Evolutionary conservation across 2,888 invertebrate genomes (phyloP), one percentile per base, ranked within the genome.

Genomic region (Odontocolon sp.): DNA sequence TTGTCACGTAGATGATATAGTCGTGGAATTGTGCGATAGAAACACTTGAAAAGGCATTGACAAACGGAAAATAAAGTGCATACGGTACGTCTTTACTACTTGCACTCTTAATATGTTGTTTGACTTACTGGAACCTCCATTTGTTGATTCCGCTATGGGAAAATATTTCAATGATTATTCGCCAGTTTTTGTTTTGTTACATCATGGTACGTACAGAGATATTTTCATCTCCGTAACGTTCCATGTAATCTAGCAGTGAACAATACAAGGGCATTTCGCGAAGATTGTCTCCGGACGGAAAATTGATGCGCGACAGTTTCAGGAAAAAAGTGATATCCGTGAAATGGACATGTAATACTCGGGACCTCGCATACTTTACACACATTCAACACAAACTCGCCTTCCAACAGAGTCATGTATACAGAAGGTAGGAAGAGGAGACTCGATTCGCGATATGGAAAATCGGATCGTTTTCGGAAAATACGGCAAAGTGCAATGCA

Each of bases 131-230:
- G 92, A 91, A 91, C 93, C 93, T 93, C 94, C 95, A 93, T 94
- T 94, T 88, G 94, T 92, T 86, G 94, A 94, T 93, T 95, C 95
- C 93, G 94, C 95, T 95, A 93, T 91, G 90, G 90, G 82, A 91
- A 91, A 88, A 88, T 80, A 79, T 81, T 71, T 64, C 75, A 89
- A 83, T 77, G 90, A 92, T 92, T 92, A 91, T 92, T 86, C 80
- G 81, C 57, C 69, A 47, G 71, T 81, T 73, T 50, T 72, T 68
- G 63, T 47, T 9, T 57, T 31, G 33, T 47, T 56, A n/a, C n/a
- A n/a, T n/a, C n/a, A n/a, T n/a, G n/a, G n/a, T n/a, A n/a, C n/a
- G n/a, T n/a, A n/a, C n/a, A n/a, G n/a, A n/a, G n/a, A n/a, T n/a
- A n/a, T n/a, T n/a, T n/a, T n/a, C n/a, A n/a, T n/a, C n/a, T n/a